phyloP scores from a whole-genome alignment of 2,888 invertebrate genomes.

The Cosmia pyralina region DNA sequence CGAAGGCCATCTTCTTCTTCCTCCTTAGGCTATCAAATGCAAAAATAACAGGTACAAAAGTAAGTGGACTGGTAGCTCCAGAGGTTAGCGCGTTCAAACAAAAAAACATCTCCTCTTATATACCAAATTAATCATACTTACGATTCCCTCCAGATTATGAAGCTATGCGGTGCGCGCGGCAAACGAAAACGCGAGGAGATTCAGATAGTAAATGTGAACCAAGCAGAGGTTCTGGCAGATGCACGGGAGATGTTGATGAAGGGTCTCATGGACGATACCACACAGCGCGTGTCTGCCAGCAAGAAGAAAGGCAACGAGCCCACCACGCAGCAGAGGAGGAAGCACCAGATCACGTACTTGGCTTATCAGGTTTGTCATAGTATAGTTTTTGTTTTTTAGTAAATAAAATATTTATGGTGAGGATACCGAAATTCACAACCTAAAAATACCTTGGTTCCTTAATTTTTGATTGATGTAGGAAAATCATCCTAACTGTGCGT shows the following conservation, averaged over 20 bases:
- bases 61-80: too few species aligned
- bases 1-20: too few species aligned
- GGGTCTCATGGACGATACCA: conserved; percentile 93
- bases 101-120: background rate
- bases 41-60: too few species aligned
- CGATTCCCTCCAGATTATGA: conserved; percentile 86
- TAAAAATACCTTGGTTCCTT: background rate
- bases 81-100: too few species aligned
- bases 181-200: conserved; percentile 92
- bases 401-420: background rate
- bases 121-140: background rate
- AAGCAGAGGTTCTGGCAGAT: conserved; percentile 94
- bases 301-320: conserved; percentile 91
- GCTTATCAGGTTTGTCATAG: conserved; percentile 92
- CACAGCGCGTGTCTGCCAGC: conserved; percentile 85
- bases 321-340: conserved; percentile 93
- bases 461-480: background rate
- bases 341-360: conserved; percentile 99
- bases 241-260: conserved; percentile 95
- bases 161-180: conserved; percentile 92
- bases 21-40: too few species aligned
- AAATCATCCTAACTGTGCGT: fast-evolving
- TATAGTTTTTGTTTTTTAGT: background rate
- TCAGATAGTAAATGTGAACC: conserved; percentile 95
- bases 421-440: background rate